phyloP scores from a whole-genome alignment of 2,113 vertebrate genomes.

The Origma solitaria region DNA sequence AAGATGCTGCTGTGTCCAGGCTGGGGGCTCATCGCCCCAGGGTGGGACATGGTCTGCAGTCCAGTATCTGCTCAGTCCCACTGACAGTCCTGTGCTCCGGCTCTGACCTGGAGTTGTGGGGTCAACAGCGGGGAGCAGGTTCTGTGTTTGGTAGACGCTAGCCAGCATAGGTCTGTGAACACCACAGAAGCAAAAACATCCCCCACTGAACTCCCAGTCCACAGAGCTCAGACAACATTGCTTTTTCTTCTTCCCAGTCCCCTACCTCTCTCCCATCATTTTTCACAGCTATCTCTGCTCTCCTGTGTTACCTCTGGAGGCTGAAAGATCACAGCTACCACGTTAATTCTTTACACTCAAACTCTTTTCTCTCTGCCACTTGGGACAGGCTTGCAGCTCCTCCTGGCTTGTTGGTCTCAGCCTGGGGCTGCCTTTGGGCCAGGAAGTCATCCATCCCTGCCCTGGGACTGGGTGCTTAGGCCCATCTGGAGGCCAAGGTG shows the following conservation, averaged over 20 bases:
- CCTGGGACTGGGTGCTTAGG: neutral
- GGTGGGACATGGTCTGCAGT: rapidly evolving
- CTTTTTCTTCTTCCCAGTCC: neutral
- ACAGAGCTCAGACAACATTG: neutral
- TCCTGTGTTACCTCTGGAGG: neutral
- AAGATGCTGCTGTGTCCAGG: neutral
- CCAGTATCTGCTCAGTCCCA: neutral
- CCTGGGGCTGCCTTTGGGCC: neutral
- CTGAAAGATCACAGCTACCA: neutral
- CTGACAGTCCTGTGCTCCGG: neutral
- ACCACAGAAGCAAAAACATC: neutral
- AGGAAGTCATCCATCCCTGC: neutral
- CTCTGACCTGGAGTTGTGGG: neutral
- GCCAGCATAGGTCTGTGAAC: neutral
- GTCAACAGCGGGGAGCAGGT: neutral
- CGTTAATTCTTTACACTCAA: neutral
- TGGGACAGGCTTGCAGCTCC: neutral
- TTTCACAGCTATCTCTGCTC: neutral
- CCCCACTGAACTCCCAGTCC: neutral
- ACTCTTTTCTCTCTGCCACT: neutral
- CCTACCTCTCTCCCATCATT: neutral
- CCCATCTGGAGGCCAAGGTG: neutral
- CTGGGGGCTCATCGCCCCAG: rapidly evolving
- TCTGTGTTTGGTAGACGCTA: neutral
- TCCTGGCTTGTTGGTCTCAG: neutral